Percentiles rank a stretch among this genome's conserved stretches.
Conservation (phyloP, 1,140 invertebrate genomes). For the Sogatella furcifera region DNA sequence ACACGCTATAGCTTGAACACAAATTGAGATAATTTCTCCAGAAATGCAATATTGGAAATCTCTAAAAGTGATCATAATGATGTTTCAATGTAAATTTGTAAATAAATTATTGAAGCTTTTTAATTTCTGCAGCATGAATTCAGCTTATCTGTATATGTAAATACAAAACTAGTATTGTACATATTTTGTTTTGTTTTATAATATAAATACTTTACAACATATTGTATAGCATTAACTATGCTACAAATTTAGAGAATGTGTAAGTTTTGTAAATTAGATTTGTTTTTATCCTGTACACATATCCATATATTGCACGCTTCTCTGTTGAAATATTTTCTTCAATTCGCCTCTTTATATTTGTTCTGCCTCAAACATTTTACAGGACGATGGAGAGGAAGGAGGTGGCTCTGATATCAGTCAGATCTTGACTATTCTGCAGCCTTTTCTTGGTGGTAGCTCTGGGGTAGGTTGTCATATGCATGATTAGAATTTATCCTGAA, state of each 20-base stretch:
- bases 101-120: too few species aligned
- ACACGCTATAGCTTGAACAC: too few species aligned
- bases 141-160: too few species aligned
- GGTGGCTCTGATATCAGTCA: neutral
- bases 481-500: too few species aligned
- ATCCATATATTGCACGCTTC: too few species aligned
- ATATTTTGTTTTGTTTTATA: too few species aligned
- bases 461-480: neutral
- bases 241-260: too few species aligned
- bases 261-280: too few species aligned
- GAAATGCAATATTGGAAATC: neutral
- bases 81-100: neutral
- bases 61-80: neutral
- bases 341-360: neutral
- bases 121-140: too few species aligned
- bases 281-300: too few species aligned
- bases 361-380: neutral
- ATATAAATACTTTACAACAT: too few species aligned
- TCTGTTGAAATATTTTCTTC: neutral
- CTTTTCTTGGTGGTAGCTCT: neutral
- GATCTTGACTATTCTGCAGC: constrained; percentile 1
- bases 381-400: neutral
- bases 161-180: neutral
- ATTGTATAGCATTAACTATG: too few species aligned
- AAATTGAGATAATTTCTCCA: neutral